Conservation (phyloP, 2,797 vertebrate species). For the Acanthurus leucopareius region DNA sequence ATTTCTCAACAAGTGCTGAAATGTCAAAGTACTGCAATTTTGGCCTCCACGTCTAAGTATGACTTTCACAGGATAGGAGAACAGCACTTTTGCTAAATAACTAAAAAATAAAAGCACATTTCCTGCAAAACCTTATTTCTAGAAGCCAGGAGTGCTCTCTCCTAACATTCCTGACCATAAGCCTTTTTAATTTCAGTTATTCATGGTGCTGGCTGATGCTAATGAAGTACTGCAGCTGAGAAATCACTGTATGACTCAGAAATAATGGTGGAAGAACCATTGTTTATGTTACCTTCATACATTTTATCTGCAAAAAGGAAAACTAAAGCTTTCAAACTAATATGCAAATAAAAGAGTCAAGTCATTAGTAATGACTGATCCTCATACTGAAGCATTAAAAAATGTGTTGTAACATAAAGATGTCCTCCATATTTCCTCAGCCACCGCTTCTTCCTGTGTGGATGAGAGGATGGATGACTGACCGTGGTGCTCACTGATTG, state of each 20-base stretch:
- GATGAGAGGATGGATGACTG: constrained; percentile 74
- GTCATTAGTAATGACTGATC: neutral
- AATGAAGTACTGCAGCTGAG: constrained; percentile 7
- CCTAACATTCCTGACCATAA: neutral
- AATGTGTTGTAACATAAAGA: neutral
- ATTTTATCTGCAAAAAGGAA: neutral
- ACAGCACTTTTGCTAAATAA: too few relatives aligned
- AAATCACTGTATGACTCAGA: constrained; percentile 10
- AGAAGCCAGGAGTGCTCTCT: neutral
- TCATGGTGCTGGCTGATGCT: neutral
- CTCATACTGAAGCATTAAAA: neutral
- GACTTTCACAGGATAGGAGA: too few relatives aligned
- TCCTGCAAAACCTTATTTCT: neutral
- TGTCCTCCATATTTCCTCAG: constrained; percentile 56
- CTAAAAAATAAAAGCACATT: too few relatives aligned
- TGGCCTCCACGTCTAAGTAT: too few relatives aligned
- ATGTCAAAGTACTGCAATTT: too few relatives aligned
- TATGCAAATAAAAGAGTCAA: neutral
- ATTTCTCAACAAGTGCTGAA: too few relatives aligned
- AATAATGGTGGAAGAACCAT: neutral
- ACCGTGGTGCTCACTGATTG: constrained; percentile 65
- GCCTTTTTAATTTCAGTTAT: constrained; percentile 8
- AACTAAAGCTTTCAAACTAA: neutral
- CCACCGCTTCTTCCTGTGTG: constrained; percentile 37
- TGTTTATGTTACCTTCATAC: neutral